Conservation (phyloP, 2,113 vertebrate species). For the Xenotilapia longispinis region DNA sequence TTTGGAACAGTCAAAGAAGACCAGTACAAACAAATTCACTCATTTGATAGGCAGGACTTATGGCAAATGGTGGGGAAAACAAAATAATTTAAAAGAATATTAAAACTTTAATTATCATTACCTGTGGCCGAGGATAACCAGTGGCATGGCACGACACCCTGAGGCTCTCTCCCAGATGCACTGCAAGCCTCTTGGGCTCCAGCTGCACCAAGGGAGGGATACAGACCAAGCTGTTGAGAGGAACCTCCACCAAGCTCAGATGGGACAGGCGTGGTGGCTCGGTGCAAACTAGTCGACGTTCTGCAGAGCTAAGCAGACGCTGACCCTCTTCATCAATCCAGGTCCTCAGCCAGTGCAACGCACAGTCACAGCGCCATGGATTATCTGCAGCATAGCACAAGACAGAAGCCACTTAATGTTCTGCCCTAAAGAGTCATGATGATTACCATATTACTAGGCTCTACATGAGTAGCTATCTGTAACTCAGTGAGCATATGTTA, state of each 20-base stretch:
- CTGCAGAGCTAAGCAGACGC: constrained; percentile 79
- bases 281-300: constrained; percentile 75
- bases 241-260: constrained; percentile 78
- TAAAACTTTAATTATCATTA: neutral
- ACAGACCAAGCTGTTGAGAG: constrained; percentile 83
- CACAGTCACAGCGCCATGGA: constrained; percentile 89
- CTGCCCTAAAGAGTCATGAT: neutral
- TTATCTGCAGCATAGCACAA: constrained; percentile 69
- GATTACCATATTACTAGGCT: neutral
- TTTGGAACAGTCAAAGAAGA: neutral
- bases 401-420: neutral
- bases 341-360: constrained; percentile 81
- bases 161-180: constrained; percentile 80
- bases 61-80: neutral
- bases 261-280: constrained; percentile 83
- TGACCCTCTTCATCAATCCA: constrained; percentile 85
- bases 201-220: constrained; percentile 84
- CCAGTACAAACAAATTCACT: neutral
- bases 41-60: neutral
- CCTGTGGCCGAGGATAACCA: constrained; percentile 83
- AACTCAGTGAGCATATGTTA: neutral
- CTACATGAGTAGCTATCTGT: neutral
- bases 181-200: constrained; percentile 75
- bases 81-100: neutral
- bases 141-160: constrained; percentile 84